phyloP scores from a whole-genome alignment of 2,113 vertebrate genomes.

The Rhea pennata region DNA sequence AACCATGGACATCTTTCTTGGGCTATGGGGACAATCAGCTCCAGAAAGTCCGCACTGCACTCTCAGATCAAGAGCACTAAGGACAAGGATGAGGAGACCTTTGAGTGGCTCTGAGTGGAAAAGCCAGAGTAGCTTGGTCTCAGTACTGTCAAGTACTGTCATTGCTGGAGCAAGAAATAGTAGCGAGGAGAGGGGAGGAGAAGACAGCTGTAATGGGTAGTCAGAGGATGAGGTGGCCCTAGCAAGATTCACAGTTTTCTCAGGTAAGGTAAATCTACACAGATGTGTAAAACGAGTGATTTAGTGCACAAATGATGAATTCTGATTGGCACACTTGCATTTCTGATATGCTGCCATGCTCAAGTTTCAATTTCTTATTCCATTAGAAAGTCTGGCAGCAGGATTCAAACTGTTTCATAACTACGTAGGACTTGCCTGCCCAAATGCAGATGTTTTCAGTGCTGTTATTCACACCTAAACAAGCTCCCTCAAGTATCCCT shows the following conservation, averaged over 20 bases:
- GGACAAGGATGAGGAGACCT: neutral
- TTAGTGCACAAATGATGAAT: neutral
- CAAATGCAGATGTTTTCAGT: neutral
- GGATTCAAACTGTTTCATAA: neutral
- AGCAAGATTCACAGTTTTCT: neutral
- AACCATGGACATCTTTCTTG: fast-evolving
- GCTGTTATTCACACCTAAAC: neutral
- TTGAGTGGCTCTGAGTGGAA: neutral
- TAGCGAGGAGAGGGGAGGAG: neutral
- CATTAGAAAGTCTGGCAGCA: neutral
- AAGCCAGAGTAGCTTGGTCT: neutral
- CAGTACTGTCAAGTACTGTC: neutral
- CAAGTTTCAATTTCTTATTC: neutral
- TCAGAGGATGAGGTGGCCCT: neutral
- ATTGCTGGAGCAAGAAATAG: neutral
- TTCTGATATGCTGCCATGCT: neutral
- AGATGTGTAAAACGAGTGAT: neutral
- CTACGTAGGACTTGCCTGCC: neutral
- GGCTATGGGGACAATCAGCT: neutral
- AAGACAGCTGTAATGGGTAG: fast-evolving
- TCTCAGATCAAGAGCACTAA: neutral
- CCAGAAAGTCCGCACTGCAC: neutral
- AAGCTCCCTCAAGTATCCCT: neutral
- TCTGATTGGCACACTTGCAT: neutral
- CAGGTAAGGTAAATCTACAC: neutral